Percentiles rank a stretch among this genome's conserved stretches.
phyloP scores from a whole-genome alignment of 1,140 invertebrate species.

The Hylaeus anthracinus region DNA sequence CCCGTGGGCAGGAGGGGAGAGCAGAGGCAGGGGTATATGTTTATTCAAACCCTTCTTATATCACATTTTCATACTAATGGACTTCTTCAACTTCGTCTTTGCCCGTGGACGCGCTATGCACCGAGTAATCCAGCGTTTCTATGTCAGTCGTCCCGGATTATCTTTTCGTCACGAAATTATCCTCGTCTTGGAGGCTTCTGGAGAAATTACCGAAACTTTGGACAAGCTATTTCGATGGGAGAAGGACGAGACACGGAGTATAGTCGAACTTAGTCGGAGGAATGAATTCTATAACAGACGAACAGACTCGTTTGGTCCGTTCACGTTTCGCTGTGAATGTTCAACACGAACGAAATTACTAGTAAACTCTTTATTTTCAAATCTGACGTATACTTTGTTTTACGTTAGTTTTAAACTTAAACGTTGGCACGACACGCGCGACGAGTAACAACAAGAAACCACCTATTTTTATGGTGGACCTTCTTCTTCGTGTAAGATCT shows the following conservation, averaged over 20 bases:
- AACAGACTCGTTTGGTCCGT: no score
- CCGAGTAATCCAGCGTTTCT: neutral
- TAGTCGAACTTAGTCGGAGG: no score
- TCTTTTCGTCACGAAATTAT: constrained; percentile 10
- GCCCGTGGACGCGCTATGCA: constrained; percentile 13
- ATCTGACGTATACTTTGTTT: no score
- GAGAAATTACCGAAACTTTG: neutral
- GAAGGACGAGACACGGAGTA: neutral
- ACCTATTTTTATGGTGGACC: no score
- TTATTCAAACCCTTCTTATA: constrained; percentile 70
- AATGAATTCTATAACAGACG: no score
- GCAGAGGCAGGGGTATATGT: constrained; percentile 51
- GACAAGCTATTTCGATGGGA: accelerated
- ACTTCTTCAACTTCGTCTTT: constrained; percentile 68
- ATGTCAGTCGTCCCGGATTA: neutral
- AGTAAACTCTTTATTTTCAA: no score
- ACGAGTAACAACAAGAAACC: no score
- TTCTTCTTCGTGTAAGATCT: no score
- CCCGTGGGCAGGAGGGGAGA: constrained; percentile 18
- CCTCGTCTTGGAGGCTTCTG: neutral
- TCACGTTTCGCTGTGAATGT: no score
- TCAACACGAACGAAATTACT: no score
- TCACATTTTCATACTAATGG: constrained; percentile 75
- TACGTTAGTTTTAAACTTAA: no score
- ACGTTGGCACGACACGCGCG: no score